These are phyloP conservation scores for Malurus leucopterus DNA, from an alignment of 2,797 vertebrate genomes.

Conservation along the genomic window DNA sequence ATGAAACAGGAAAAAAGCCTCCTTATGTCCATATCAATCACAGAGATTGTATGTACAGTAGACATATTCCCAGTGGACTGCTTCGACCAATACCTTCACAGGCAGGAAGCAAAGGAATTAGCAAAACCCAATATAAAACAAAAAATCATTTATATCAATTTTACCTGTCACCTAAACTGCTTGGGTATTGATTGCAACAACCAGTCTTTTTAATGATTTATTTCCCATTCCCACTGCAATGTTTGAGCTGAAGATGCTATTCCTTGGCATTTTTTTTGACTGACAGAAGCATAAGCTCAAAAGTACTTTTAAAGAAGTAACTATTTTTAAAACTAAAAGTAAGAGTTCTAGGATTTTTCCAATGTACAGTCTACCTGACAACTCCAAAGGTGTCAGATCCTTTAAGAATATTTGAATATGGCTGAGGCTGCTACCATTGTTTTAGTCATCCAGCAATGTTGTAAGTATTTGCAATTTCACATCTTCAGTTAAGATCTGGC, in stretches of 20 bases:
- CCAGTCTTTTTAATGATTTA: not conserved
- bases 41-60: fast-evolving
- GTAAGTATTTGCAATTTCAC: not conserved
- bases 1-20: not conserved
- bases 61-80: not conserved
- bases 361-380: not conserved
- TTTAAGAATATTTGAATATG: not conserved
- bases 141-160: not conserved
- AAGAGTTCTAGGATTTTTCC: not conserved
- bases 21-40: not conserved
- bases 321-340: not conserved
- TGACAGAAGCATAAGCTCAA: not conserved
- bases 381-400: not conserved
- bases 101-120: slow-evolving; percentile 25
- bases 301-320: not conserved
- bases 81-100: not conserved
- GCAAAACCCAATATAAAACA: not conserved
- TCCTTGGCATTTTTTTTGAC: not conserved
- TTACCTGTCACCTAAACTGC: not conserved
- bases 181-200: not conserved
- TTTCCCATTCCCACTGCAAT: not conserved
- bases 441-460: not conserved
- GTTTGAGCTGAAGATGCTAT: not conserved
- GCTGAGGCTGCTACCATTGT: not conserved
- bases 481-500: not conserved